These are phyloP conservation scores for Meliscaeva auricollis DNA, from an alignment of 2,888 invertebrate species.

Conservation along the genomic window DNA sequence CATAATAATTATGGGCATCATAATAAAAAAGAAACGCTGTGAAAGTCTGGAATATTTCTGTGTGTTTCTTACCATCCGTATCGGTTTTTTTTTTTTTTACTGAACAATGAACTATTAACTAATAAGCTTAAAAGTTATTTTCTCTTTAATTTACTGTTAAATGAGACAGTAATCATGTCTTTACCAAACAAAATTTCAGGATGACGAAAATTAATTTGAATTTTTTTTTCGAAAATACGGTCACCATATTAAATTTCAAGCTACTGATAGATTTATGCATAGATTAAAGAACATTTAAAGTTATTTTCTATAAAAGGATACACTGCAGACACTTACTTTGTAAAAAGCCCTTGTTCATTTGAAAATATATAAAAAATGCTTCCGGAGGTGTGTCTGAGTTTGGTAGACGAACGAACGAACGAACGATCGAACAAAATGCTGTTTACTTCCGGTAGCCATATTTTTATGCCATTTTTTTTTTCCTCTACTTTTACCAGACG, in stretches of 20 bases:
- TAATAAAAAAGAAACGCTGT: no score
- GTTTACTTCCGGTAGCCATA: constrained; percentile 25
- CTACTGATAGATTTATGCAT: not conserved
- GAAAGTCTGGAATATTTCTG: no score
- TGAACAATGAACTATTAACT: no score
- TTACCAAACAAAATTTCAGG: no score
- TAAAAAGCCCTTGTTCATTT: not conserved
- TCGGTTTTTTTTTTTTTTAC: no score
- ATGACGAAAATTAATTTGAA: no score
- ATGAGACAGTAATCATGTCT: no score
- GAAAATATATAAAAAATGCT: constrained; percentile 12
- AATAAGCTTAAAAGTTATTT: no score
- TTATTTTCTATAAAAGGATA: not conserved
- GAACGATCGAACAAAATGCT: not conserved
- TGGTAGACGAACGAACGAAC: not conserved
- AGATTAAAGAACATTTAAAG: not conserved
- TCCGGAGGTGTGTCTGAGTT: constrained; percentile 34
- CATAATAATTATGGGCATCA: constrained; percentile 5
- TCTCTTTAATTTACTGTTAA: no score
- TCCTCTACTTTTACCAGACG: not conserved
- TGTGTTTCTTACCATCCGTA: no score
- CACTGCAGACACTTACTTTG: not conserved
- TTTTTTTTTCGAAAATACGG: not conserved
- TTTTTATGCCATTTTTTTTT: constrained; percentile 19
- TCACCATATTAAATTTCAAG: not conserved